Base-by-base conservation (phyloP, 23 tunicate species). In the Botrylloides violaceus region DNA sequence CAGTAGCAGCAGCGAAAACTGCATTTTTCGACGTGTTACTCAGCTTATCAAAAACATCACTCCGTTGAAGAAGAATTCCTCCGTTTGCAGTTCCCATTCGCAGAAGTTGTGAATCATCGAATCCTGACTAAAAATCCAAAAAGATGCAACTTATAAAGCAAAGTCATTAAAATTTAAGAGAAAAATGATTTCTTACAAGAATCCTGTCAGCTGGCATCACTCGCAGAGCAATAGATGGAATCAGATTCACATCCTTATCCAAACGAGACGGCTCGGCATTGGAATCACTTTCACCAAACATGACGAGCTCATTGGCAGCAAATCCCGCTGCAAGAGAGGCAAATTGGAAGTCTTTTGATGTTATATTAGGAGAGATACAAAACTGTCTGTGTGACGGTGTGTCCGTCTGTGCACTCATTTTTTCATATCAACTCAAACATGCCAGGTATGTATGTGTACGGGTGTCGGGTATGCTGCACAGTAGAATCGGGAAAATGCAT, bases 1-100 rank as follows among this genome's bases (percentile, higher is more conserved):
- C 83, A 71, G 70, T 53, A 7, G 83, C 66, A 72, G 83, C 70
- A 4, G 80, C 31, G 35, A 79, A 70, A 5, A 71, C 50, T 4
- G 77, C 83, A 58, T 79, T 71, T 37, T 58, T 70, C 30, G 70
- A 21, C 18, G 20, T 37, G 22, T 58, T 79, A 34, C 35, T 71
- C 23, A 79, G 65, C n/a, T 22, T 24, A 20, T 21, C 53, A 49
- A 79, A 71, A 49, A 79, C 55, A 36, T 70, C 83, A 15, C 49
- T 48, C 33, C 83, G 49, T 53, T 38, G 33, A n/a, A 71, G 22
- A 12, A 79, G 0, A 23, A 47, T 53, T 22, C 49, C 66, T 22
- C 49, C 76, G 56, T 79, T 79, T 48, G 22, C 56, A 23, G 55
- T 34, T 25, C 83, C 83, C 50, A 79, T 31, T 15, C 68, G 33